phyloP scores from a whole-genome alignment of 2,113 vertebrate genomes.

The Poeciliopsis prolifica region DNA sequence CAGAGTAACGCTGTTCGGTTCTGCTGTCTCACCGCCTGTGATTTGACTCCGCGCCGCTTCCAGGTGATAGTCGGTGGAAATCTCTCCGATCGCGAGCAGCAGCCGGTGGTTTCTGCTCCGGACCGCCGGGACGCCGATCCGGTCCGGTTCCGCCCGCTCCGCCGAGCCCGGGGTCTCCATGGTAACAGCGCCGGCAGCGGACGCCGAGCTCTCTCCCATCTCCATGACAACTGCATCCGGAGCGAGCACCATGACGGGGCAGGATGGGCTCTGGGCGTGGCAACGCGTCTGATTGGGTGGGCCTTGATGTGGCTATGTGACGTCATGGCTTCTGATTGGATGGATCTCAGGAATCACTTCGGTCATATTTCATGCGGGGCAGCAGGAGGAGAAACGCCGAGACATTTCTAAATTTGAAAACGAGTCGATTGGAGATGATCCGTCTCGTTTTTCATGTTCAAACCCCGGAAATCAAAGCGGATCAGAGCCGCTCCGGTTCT shows the following conservation, averaged over 20 bases:
- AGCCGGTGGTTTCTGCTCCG: conserved; percentile 78
- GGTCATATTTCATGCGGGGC: conserved; percentile 18
- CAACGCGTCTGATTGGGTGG: conserved; percentile 75
- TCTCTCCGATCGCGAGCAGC: conserved; percentile 89
- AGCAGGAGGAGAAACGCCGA: background rate
- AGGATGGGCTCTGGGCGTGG: conserved; percentile 53
- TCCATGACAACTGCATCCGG: conserved; percentile 88
- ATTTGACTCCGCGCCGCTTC: conserved; percentile 83
- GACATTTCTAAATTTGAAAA: background rate
- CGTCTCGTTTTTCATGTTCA: background rate
- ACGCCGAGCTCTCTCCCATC: conserved; percentile 79
- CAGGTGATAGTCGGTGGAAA: conserved; percentile 83
- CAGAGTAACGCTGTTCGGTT: too few species aligned
- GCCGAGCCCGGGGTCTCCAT: conserved; percentile 82
- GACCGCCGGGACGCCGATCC: conserved; percentile 51
- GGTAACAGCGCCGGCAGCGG: conserved; percentile 79
- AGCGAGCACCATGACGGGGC: conserved; percentile 52
- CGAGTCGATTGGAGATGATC: background rate
- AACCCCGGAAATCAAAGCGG: conserved; percentile 13
- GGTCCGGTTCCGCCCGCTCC: conserved; percentile 35
- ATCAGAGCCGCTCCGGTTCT: conserved; percentile 57
- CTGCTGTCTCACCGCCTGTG: conserved; percentile 81
- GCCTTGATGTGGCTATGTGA: conserved; percentile 71
- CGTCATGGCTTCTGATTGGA: conserved; percentile 53
- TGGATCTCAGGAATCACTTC: conserved; percentile 36